Base-by-base conservation (phyloP, 2,888 invertebrate genomes). In the Dascillus cervinus region DNA sequence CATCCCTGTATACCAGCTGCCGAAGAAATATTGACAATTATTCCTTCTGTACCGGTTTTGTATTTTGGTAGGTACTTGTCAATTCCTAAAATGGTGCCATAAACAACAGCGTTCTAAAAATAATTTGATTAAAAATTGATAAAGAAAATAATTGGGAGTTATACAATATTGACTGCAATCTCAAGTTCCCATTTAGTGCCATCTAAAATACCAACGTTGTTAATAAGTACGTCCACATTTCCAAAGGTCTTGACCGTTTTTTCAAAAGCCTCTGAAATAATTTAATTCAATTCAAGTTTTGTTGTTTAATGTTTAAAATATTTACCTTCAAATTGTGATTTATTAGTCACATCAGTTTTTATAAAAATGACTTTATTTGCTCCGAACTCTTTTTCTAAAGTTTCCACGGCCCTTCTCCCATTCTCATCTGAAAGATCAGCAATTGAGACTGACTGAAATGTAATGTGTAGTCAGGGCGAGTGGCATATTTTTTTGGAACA, bases 331-430 rank as follows among this genome's bases (percentile, higher is more conserved):
- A 77, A 79, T 53, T 79, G 78, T 9, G 73, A 72, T 54, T 78
- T 78, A 56, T 79, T 79, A 0, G 79, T 79, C 42, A 80, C 80
- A 53, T 80, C 79, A 46, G 79, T 79, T 34, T 73, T 73, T 46
- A 77, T 77, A 53, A 77, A 80, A 34, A 79, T 60, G 2, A 77
- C 74, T 75, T 73, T n/a, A n/a, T n/a, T n/a, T n/a, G n/a, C n/a
- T n/a, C n/a, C n/a, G n/a, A n/a, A n/a, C n/a, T n/a, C n/a, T 12
- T 69, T 65, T 8, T 71, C 68, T 12, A 79, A 61, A 34, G 73
- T 72, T 37, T 75, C 73, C 2, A 72, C 67, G 22, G 79, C 67
- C 50, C 73, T 71, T 44, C 78, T 77, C n/a, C 78, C 79, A 24
- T 25, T 23, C 25, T 34, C 17, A 15, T 22, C 13, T 30, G 37